phyloP scores from a whole-genome alignment of 2,113 vertebrate genomes.

The Pholis gunnellus region DNA sequence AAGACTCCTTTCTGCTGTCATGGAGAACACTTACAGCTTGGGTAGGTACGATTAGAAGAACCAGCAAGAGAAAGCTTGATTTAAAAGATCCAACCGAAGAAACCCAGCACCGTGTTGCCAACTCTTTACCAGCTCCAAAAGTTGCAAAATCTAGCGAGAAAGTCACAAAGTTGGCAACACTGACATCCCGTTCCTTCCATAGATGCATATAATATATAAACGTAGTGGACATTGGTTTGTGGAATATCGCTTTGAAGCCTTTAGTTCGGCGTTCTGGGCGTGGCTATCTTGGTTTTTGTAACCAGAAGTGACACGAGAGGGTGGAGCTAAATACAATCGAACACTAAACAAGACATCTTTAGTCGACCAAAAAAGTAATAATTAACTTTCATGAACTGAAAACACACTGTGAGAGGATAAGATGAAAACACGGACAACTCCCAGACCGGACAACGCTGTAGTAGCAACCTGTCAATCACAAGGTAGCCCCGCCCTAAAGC shows the following conservation, averaged over 20 bases:
- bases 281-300: not conserved
- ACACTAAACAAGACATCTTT: too few species aligned
- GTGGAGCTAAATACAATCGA: not conserved
- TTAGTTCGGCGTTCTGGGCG: too few species aligned
- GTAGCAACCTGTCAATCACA: too few species aligned
- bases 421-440: too few species aligned
- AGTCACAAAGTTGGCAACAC: not conserved
- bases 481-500: too few species aligned
- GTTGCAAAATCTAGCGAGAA: not conserved
- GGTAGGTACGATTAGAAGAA: not conserved
- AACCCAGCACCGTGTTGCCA: too few species aligned
- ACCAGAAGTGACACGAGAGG: not conserved
- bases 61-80: too few species aligned
- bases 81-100: not conserved
- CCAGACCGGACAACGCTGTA: not conserved
- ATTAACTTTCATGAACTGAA: too few species aligned
- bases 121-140: not conserved
- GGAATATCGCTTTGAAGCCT: too few species aligned
- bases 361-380: too few species aligned
- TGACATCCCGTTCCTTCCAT: not conserved
- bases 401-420: too few species aligned
- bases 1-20: not conserved
- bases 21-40: not conserved
- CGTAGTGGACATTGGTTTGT: not conserved
- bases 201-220: not conserved